These are phyloP conservation scores for Microcebus ravelobensis DNA, from an alignment of 2,113 vertebrate species.

Conservation along the genomic window DNA sequence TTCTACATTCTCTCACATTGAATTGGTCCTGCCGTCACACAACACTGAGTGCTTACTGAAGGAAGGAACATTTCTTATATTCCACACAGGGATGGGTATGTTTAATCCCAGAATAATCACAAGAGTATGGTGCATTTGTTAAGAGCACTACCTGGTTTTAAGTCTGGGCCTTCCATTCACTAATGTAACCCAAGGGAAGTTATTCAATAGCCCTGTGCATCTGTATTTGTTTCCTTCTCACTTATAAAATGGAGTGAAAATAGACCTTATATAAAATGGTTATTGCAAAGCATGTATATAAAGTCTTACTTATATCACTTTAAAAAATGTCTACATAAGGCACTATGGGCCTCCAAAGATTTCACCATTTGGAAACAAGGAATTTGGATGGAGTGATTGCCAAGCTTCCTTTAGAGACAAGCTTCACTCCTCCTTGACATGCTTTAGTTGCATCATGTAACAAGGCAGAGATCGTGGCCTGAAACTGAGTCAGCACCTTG, in stretches of 20 bases:
- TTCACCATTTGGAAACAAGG: not conserved
- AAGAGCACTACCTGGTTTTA: not conserved
- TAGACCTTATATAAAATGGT: not conserved
- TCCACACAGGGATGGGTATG: not conserved
- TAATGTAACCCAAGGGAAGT: not conserved
- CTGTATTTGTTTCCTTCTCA: not conserved
- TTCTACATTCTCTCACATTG: not conserved
- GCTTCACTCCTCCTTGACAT: accelerated
- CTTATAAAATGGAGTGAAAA: not conserved
- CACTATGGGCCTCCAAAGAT: not conserved
- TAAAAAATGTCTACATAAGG: not conserved
- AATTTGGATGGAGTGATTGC: not conserved
- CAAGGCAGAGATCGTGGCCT: not conserved
- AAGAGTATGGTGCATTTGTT: not conserved
- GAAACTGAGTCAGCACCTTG: not conserved
- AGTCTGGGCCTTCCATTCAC: not conserved
- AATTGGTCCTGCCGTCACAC: not conserved
- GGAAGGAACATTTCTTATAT: not conserved
- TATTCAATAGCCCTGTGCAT: not conserved
- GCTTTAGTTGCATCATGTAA: not conserved
- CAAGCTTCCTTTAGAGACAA: not conserved
- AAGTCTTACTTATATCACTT: not conserved
- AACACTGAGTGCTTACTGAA: not conserved
- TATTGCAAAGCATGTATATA: not conserved
- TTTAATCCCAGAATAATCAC: not conserved